Percentiles rank a stretch among this genome's conserved stretches.
Evolutionary conservation across 2,797 vertebrate species (phyloP).

Genomic region (Alectoris magna): DNA sequence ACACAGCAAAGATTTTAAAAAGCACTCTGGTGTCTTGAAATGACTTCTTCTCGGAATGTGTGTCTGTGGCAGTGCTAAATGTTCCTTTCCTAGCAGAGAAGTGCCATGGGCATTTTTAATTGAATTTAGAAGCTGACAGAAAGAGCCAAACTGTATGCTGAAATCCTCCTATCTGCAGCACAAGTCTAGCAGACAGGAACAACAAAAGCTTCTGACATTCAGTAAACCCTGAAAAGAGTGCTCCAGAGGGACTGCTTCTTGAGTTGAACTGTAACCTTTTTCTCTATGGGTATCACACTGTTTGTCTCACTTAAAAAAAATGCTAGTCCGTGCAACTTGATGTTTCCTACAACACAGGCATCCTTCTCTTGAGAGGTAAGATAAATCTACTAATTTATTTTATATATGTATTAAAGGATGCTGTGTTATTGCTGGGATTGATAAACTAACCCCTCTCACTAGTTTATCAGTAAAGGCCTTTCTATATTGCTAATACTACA

Average conservation of each 20-base stretch:
- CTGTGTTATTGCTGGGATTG: background rate
- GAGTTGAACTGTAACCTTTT: background rate
- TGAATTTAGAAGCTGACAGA: slow-evolving; percentile 40
- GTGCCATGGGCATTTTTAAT: slow-evolving; percentile 47
- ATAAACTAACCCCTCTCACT: background rate
- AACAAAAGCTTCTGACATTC: background rate
- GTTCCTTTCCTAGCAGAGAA: slow-evolving; percentile 56
- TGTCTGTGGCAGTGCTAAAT: slow-evolving; percentile 36
- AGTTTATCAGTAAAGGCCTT: background rate
- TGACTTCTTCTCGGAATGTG: slow-evolving; percentile 43
- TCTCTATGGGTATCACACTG: background rate
- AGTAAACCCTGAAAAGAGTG: background rate
- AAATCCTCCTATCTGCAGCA: slow-evolving; percentile 20
- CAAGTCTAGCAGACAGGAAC: background rate
- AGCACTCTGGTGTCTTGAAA: slow-evolving; percentile 33
- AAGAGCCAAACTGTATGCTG: slow-evolving; percentile 14
- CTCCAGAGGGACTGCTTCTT: background rate
- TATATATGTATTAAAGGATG: background rate
- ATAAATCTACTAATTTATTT: background rate
- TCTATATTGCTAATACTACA: background rate
- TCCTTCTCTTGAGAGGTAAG: slow-evolving; percentile 33
- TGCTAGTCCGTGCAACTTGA: background rate
- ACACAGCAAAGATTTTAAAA: background rate
- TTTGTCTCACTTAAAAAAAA: background rate
- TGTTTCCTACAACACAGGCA: background rate